Percentiles rank a stretch among this genome's conserved stretches.
phyloP scores from a whole-genome alignment of 2,888 invertebrate species.

The Dasysyrphus tricinctus region DNA sequence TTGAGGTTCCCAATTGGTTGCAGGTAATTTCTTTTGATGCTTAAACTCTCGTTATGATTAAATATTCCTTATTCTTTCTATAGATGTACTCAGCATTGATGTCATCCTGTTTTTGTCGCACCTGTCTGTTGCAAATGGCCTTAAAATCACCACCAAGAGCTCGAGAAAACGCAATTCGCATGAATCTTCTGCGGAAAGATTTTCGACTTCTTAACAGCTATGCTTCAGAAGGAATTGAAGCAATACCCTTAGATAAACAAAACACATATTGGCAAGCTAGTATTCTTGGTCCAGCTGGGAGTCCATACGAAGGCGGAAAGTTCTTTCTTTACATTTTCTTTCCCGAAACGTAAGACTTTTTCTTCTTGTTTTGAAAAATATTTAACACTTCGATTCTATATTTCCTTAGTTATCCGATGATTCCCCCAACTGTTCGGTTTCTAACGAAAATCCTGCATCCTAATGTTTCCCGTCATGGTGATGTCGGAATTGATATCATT shows the following conservation, averaged over 20 bases:
- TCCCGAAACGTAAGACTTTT: slow-evolving; percentile 87
- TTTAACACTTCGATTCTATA: not conserved
- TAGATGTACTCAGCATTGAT: slow-evolving; percentile 88
- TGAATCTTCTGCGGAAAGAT: slow-evolving; percentile 91
- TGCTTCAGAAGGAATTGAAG: slow-evolving; percentile 83
- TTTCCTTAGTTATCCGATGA: slow-evolving; percentile 90
- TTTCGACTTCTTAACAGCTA: slow-evolving; percentile 84
- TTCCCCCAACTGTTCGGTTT: slow-evolving; percentile 95
- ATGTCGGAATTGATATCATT: slow-evolving; percentile 97
- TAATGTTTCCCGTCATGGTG: slow-evolving; percentile 96
- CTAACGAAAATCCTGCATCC: slow-evolving; percentile 97
- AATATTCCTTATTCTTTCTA: slow-evolving; percentile 52
- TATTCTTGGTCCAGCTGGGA: slow-evolving; percentile 95
- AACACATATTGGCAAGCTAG: slow-evolving; percentile 95
- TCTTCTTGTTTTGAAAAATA: too few relatives aligned
- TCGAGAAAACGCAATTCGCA: slow-evolving; percentile 92
- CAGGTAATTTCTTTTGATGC: slow-evolving; percentile 83
- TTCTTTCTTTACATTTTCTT: slow-evolving; percentile 96
- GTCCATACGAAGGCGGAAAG: slow-evolving; percentile 96
- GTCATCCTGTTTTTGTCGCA: slow-evolving; percentile 92
- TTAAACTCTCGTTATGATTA: not conserved
- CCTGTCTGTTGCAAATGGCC: slow-evolving; percentile 94
- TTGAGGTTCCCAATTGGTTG: slow-evolving; percentile 90
- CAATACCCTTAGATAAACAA: slow-evolving; percentile 82
- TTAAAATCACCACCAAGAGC: slow-evolving; percentile 87